A percentile compares a stretch with the other conserved stretches of the same genome.
Conservation (phyloP, 1,140 invertebrate species). For the Cataglyphis hispanica region DNA sequence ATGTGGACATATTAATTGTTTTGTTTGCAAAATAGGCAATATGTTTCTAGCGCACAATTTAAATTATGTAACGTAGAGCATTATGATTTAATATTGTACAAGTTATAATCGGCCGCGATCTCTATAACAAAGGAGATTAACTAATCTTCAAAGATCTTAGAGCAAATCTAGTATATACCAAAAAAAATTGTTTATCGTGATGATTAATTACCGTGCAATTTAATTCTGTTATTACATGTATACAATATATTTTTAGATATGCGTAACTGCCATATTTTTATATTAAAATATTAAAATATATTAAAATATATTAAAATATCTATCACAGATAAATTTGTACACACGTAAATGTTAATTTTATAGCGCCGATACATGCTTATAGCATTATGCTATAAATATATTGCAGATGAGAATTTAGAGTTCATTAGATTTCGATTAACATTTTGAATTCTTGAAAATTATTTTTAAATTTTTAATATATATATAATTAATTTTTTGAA, state of each 20-base stretch:
- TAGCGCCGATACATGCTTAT: neutral
- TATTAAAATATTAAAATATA: too few relatives aligned
- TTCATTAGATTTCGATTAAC: too few relatives aligned
- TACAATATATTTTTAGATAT: too few relatives aligned
- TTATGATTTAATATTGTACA: slow-evolving; percentile 7
- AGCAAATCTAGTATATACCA: neutral
- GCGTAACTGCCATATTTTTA: too few relatives aligned
- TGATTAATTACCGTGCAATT: neutral
- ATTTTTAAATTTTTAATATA: too few relatives aligned
- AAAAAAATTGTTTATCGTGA: neutral
- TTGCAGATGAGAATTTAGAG: too few relatives aligned
- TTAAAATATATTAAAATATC: too few relatives aligned
- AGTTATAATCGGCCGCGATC: neutral
- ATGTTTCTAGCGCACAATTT: neutral
- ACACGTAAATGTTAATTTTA: neutral
- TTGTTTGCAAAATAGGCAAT: slow-evolving; percentile 30
- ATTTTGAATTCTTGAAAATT: too few relatives aligned
- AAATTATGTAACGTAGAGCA: neutral
- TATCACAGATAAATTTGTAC: neutral
- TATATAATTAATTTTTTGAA: too few relatives aligned
- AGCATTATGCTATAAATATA: too few relatives aligned
- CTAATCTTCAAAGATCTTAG: neutral
- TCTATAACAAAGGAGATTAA: neutral
- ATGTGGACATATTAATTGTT: slow-evolving; percentile 52
- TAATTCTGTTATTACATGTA: neutral